Conservation (phyloP, 2,888 invertebrate genomes). For the Sminthurinus aureus region DNA sequence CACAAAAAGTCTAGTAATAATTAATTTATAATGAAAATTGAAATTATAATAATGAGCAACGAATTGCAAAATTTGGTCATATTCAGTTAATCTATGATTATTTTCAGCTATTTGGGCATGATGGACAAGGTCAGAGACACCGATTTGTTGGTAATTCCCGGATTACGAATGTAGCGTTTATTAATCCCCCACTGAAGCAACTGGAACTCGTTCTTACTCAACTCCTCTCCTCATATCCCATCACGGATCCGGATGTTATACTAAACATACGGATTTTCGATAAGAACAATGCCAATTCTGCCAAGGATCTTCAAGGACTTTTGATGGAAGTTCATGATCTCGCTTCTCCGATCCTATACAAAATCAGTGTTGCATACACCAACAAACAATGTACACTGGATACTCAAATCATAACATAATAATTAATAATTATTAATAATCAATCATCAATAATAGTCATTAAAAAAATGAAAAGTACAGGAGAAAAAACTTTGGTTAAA, state of each 20-base stretch:
- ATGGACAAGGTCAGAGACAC: neutral
- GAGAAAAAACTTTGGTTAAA: too few relatives aligned
- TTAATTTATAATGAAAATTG: too few relatives aligned
- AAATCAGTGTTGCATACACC: constrained; percentile 42
- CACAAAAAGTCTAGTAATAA: too few relatives aligned
- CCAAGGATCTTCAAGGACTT: constrained; percentile 49
- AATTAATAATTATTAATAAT: too few relatives aligned
- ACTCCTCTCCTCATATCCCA: constrained; percentile 51
- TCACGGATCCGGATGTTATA: constrained; percentile 47
- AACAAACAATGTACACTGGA: constrained; percentile 40
- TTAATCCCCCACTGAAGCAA: constrained; percentile 48
- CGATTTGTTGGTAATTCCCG: neutral
- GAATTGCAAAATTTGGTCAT: neutral
- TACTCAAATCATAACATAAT: too few relatives aligned
- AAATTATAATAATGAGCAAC: neutral
- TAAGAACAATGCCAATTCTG: constrained; percentile 38
- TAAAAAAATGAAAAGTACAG: too few relatives aligned
- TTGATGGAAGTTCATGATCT: constrained; percentile 55
- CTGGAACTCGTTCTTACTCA: constrained; percentile 52
- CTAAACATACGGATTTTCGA: constrained; percentile 53
- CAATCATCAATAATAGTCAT: too few relatives aligned
- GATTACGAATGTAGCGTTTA: constrained; percentile 46
- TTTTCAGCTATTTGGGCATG: neutral
- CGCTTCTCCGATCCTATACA: constrained; percentile 50
- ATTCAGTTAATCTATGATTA: neutral